Conservation (phyloP, 2,113 vertebrate species). For the Tetrao urogallus region DNA sequence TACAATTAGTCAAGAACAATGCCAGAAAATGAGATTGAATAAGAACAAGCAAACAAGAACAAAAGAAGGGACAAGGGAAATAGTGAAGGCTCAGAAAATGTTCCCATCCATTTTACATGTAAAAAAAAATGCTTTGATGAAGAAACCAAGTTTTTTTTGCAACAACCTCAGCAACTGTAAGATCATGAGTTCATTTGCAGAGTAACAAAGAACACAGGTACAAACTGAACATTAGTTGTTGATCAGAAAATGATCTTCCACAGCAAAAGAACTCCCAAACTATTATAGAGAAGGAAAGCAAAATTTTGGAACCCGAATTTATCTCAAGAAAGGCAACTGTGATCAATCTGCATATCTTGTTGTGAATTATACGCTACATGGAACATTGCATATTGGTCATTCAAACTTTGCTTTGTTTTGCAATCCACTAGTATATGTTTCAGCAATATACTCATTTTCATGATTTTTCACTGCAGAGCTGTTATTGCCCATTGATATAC, state of each 20-base stretch:
- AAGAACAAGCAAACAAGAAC: constrained; percentile 28
- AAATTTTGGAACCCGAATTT: background rate
- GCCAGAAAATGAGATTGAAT: constrained; percentile 18
- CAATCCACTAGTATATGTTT: background rate
- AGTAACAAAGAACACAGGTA: background rate
- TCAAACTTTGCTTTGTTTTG: background rate
- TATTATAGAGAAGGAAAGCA: background rate
- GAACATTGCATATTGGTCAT: background rate
- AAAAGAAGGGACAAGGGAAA: background rate
- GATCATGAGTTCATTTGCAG: background rate
- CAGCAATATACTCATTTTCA: background rate
- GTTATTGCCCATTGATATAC: background rate
- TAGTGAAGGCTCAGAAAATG: constrained; percentile 11
- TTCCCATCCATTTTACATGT: background rate
- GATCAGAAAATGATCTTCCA: background rate
- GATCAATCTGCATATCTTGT: background rate
- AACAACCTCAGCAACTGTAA: background rate
- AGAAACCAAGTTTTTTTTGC: background rate
- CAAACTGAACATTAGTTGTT: background rate
- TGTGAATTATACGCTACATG: background rate
- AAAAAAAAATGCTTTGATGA: background rate
- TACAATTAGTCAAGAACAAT: constrained; percentile 46
- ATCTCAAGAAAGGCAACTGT: background rate
- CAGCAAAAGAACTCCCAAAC: background rate
- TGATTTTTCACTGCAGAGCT: background rate